These are phyloP conservation scores for Ornithoptera alexandrae DNA, from an alignment of 2,888 invertebrate species.

Conservation along the genomic window DNA sequence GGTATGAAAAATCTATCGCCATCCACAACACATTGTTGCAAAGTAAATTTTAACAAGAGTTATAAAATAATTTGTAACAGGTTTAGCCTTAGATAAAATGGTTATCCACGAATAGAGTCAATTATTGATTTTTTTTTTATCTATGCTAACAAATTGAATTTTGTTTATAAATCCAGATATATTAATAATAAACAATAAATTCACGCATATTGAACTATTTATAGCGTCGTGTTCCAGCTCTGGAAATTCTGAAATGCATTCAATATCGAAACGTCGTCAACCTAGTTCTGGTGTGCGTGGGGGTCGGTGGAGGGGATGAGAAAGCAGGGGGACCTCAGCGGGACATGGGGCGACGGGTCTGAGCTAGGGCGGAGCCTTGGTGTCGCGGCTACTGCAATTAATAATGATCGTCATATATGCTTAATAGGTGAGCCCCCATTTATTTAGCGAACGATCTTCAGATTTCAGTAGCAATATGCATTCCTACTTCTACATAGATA, in stretches of 20 bases:
- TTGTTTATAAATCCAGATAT: no score
- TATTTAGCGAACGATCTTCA: constrained; percentile 22
- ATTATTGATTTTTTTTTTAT: no score
- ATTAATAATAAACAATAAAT: constrained; percentile 30
- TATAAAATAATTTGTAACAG: no score
- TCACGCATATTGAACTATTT: constrained; percentile 60
- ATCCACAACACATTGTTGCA: no score
- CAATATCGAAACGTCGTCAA: constrained; percentile 74
- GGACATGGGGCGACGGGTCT: constrained; percentile 32
- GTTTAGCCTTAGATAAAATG: no score
- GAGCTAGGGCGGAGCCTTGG: constrained; percentile 35
- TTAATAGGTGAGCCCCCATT: constrained; percentile 40
- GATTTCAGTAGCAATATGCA: constrained; percentile 1
- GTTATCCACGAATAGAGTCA: no score
- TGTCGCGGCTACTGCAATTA: constrained; percentile 52
- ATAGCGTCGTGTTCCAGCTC: constrained; percentile 57
- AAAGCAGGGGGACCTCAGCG: constrained; percentile 7
- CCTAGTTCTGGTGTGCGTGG: constrained; percentile 58
- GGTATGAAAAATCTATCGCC: no score
- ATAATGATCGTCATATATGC: constrained; percentile 56
- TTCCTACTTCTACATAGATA: not conserved
- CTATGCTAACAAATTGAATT: no score
- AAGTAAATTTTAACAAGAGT: no score
- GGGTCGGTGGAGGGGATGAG: constrained; percentile 29
- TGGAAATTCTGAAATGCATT: constrained; percentile 73